Percentiles rank a stretch among this genome's conserved stretches.
These are phyloP conservation scores for Polypterus bichir DNA, from an alignment of 2,113 vertebrate species.

Conservation along the genomic window DNA sequence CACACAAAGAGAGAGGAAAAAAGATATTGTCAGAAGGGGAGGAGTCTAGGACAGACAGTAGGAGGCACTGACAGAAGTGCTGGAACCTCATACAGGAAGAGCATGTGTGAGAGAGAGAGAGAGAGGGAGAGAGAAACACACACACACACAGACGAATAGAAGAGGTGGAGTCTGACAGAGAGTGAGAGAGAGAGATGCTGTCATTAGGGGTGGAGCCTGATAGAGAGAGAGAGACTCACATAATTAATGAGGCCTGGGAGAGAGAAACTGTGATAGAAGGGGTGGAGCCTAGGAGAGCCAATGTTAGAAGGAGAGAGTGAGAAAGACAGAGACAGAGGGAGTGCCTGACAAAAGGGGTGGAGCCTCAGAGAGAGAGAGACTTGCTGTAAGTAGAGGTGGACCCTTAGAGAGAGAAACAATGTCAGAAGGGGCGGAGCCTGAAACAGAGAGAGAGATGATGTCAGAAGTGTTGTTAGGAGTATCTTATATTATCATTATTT, in stretches of 20 bases:
- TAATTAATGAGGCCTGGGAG: neutral
- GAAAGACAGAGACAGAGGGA: neutral
- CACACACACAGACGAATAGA: conserved; percentile 31
- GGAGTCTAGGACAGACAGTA: neutral
- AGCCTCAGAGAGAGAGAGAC: conserved; percentile 3
- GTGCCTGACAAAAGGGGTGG: conserved; percentile 17
- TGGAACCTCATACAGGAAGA: conserved; percentile 16
- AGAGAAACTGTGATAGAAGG: neutral
- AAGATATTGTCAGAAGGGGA: neutral
- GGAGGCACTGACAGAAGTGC: conserved; percentile 11
- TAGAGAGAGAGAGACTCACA: conserved; percentile 19
- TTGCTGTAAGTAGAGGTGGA: no score
- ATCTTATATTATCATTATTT: no score
- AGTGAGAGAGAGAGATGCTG: neutral
- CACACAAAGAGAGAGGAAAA: conserved; percentile 11
- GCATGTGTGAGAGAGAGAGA: conserved; percentile 25
- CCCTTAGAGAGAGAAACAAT: no score
- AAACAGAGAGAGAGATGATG: no score
- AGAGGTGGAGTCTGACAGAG: conserved; percentile 3
- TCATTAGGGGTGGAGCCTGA: conserved; percentile 17
- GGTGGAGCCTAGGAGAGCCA: neutral
- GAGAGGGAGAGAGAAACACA: conserved; percentile 33
- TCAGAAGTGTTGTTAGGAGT: no score
- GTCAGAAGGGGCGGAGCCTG: no score
- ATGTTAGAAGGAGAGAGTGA: neutral